Evolutionary conservation across 2,888 invertebrate species (phyloP), one percentile per base, ranked within the genome.

Genomic region (Agonum fuliginosum): DNA sequence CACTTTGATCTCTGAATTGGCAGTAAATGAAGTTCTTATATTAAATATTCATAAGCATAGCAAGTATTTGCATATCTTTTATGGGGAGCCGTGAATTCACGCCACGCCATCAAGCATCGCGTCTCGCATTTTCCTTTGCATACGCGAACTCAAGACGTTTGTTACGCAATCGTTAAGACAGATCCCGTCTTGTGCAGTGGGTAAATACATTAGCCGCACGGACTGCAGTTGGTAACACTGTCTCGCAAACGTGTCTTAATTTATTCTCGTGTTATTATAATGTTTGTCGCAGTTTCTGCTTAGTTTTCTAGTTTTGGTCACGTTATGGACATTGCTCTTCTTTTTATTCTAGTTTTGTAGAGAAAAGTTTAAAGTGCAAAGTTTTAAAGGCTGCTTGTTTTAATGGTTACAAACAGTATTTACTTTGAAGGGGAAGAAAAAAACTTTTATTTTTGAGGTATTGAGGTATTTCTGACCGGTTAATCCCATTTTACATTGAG

Each of bases 21-120:
- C 34, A 22, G 62, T 65, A 75, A 75, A 75, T 62, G 74, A 75
- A 65, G 62, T 27, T 65, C 65, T 65, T 75, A 43, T 65, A 65
- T 62, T 46, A 75, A 75, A 62, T 75, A 69, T 76, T 30, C 76
- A 67, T 67, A 76, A 65, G 41, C 58, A 74, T 37, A 14, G 62
- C 37, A 65, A 51, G 51, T 62, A 46, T 76, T 76, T 67, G 69
- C 67, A 76, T 76, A 69, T 69, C 76, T 43, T 76, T 76, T 76
- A 69, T 37, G 69, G 76, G 3, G 12, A 17, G 12, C 41, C 22
- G 4, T 37, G 24, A 67, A 41, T 24, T 24, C 17, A 46, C 27
- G 17, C 20, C n/a, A 24, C 43, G n/a, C 24, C 17, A 6, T 12
- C 69, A 46, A 70, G 27, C 41, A 48, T 14, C 30, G 5, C 12